Percentiles rank a stretch among this genome's conserved stretches.
These are phyloP conservation scores for Tetramorium simillimum DNA, from an alignment of 1,140 invertebrate species.

Conservation along the genomic window DNA sequence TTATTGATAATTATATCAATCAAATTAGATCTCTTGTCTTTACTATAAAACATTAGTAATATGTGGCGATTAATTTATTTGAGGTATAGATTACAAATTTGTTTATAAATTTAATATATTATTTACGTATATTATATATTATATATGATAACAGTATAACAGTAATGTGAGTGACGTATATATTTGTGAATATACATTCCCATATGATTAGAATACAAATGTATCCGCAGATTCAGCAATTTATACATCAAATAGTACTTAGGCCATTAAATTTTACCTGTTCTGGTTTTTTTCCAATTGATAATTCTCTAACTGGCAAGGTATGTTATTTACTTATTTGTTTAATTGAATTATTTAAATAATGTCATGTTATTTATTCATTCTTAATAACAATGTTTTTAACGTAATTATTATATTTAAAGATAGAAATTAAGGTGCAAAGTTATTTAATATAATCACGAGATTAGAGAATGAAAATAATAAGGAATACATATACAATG, in stretches of 20 bases:
- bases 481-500: not conserved
- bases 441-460: not conserved
- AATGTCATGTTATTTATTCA: not conserved
- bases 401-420: too few relatives aligned
- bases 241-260: conserved; percentile 30
- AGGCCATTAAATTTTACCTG: conserved; percentile 2
- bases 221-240: conserved; percentile 17
- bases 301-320: conserved; percentile 34
- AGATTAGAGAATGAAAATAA: not conserved
- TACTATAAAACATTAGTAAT: not conserved
- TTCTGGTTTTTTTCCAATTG: conserved; percentile 16
- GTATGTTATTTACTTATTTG: conserved; percentile 6
- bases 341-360: not conserved
- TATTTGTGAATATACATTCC: not conserved
- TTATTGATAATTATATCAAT: not conserved
- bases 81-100: not conserved
- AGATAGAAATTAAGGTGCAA: too few relatives aligned
- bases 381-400: not conserved
- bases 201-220: not conserved
- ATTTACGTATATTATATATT: not conserved
- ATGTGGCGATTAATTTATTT: not conserved
- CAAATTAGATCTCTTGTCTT: not conserved
- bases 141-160: too few relatives aligned
- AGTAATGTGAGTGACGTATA: not conserved
- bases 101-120: not conserved